Base-by-base conservation (phyloP, 2,113 vertebrate genomes). In the Gallinago paraguaiae region DNA sequence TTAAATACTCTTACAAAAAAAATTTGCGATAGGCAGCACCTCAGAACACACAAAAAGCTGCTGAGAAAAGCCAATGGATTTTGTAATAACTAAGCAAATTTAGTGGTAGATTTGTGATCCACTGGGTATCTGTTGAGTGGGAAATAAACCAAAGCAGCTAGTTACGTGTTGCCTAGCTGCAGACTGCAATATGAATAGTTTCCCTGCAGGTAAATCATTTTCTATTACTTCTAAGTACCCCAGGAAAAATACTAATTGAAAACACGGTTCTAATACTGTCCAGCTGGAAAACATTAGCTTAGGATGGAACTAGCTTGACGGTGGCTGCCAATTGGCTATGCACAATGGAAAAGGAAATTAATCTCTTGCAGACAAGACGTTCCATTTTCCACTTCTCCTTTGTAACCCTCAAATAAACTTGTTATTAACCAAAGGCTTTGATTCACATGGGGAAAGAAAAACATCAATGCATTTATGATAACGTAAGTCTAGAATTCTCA, bases 191-290 rank as follows among this genome's bases (percentile, higher is more conserved):
- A 71, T 57, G 88, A 94, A 92, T 64, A 78, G 87, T 78, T 69
- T 64, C 76, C 95, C 94, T 90, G 88, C 91, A 92, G 95, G 93
- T 94, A 90, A 96, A 96, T 82, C 82, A 70, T 85, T 79, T 92
- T 91, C 95, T 93, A 87, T 85, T 81, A 69, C 89, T 92, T 88
- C 82, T 80, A 93, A 91, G 93, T 77, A 93, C 94, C 83, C 67
- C 91, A 92, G 93, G 96, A 96, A 94, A 96, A 94, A 64, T 57
- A 83, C 79, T 96, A 96, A 96, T 96, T 96, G 96, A 94, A 96
- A 97, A 92, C 75, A 87, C 1, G 5, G 81, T 45, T 97, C 74
- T 93, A 89, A 96, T 84, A 87, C n/a, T 45, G 81, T 90, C 95
- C 97, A 93, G 92, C 67, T 97, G 94, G 92, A 96, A 92, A 90